phyloP scores from a whole-genome alignment of 2,113 vertebrate species.

The Muscicapa adusta region DNA sequence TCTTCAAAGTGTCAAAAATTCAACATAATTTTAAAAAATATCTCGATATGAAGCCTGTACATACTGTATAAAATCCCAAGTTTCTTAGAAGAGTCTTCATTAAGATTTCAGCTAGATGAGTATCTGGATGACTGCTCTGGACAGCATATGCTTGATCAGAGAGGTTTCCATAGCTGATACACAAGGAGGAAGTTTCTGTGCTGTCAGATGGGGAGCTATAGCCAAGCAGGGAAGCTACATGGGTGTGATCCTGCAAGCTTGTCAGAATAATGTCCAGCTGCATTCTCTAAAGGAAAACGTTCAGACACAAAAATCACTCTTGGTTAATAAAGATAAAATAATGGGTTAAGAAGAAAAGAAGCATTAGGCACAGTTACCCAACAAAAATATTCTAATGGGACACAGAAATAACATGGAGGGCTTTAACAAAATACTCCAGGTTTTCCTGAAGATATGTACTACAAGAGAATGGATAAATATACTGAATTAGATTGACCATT shows the following conservation, averaged over 20 bases:
- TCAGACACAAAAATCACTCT: not conserved
- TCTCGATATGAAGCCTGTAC: conserved; percentile 10
- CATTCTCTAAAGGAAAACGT: conserved; percentile 80
- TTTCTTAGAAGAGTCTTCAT: conserved; percentile 98
- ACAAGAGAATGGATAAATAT: not conserved
- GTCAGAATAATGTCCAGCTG: conserved; percentile 98
- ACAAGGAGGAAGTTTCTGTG: conserved; percentile 76
- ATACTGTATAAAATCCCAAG: conserved; percentile 95
- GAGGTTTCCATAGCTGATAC: conserved; percentile 73
- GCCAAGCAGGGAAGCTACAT: conserved; percentile 93
- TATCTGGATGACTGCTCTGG: conserved; percentile 86
- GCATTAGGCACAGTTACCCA: not conserved
- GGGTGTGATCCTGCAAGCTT: conserved; percentile 96
- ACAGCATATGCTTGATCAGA: conserved; percentile 74
- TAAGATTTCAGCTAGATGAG: conserved; percentile 94
- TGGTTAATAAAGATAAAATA: not conserved
- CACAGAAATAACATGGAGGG: not conserved
- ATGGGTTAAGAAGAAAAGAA: not conserved
- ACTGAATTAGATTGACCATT: not conserved
- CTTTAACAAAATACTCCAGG: not conserved
- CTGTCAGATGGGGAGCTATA: conserved; percentile 90
- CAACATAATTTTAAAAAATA: not conserved
- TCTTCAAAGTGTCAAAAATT: not conserved
- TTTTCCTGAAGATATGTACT: not conserved
- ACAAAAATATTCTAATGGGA: not conserved